Evolutionary conservation across 2,797 vertebrate genomes (phyloP), one percentile per base, ranked within the genome.

Genomic region (Masticophis lateralis): DNA sequence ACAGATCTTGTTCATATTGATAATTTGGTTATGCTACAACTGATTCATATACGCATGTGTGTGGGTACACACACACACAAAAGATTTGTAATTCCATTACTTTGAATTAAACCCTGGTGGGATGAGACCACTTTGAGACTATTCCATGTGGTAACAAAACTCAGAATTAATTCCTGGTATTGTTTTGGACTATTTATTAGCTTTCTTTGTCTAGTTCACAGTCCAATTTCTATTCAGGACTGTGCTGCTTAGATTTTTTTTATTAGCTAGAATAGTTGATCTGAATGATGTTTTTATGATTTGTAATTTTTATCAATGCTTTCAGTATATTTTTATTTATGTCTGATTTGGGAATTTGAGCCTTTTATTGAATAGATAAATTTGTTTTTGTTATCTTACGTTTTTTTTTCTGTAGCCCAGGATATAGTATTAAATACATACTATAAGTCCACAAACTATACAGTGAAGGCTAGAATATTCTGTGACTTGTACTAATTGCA

Each of bases 401-500:
- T 37, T 74, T 18, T 47, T 47, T 12, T 32, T 53, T 53, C 18
- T n/a, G 11, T 87, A 91, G 43, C 27, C 27, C 22, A n/a, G 3
- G 13, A 27, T 32, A 89, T 37, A 57, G 56, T 47, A 69, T 66
- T 59, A 53, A 87, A 89, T 83, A 61, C 55, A 63, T 89, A 53
- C n/a, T 92, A 56, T 79, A 86, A 66, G 28, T 57, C 87, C 74
- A 86, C 9, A 86, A 90, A 92, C 28, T 51, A 88, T 66, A 87
- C 32, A 63, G 55, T 56, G 1, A 57, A 47, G 47, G 25, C 25
- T 83, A 13, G 63, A 74, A 92, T 10, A 37, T 86, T 92, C 88
- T 86, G 11, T 63, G 86, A 27, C 92, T 61, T 53, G 79, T 61
- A 56, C 86, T 93, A 91, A 93, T 88, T 93, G 88, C 22, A 51